These are phyloP conservation scores for Tetragnatha montana DNA, from an alignment of 2,888 invertebrate genomes.

Conservation along the genomic window DNA sequence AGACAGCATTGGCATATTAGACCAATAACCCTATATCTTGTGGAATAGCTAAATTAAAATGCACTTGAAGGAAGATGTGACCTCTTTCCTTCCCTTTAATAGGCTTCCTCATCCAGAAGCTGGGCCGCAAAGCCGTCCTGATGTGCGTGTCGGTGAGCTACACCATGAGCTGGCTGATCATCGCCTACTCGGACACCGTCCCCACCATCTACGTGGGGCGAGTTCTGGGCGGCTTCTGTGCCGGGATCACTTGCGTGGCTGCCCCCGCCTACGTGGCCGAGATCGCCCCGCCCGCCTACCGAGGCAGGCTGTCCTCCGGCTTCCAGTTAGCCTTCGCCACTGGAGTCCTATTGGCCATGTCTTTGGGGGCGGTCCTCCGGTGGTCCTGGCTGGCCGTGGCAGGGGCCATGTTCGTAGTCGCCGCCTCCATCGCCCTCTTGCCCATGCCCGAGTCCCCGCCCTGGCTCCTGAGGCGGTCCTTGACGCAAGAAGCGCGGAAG, in stretches of 20 bases:
- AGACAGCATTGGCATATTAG: too few species aligned
- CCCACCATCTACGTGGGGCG: conserved; percentile 57
- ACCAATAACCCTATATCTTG: too few species aligned
- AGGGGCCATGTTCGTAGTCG: conserved; percentile 32
- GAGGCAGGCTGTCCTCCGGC: conserved; percentile 68
- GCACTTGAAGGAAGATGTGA: neutral
- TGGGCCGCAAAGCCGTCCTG: conserved; percentile 74
- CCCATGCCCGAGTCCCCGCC: conserved; percentile 71
- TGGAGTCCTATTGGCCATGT: conserved; percentile 65
- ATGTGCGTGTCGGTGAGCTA: conserved; percentile 74
- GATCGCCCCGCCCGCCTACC: conserved; percentile 62
- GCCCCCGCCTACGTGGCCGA: conserved; percentile 71
- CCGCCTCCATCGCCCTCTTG: conserved; percentile 40
- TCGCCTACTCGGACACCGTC: conserved; percentile 71
- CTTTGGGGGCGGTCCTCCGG: conserved; percentile 59
- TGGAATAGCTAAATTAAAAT: too few species aligned
- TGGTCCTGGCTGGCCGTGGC: conserved; percentile 70
- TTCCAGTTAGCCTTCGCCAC: conserved; percentile 69
- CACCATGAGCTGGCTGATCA: conserved; percentile 74
- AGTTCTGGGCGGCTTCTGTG: conserved; percentile 58
- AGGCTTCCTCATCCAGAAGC: conserved; percentile 64
- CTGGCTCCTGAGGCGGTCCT: conserved; percentile 63
- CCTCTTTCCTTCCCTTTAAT: conserved; percentile 18
- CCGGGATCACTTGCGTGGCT: conserved; percentile 65
- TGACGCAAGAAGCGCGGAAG: conserved; percentile 71